These are phyloP conservation scores for Rhineura floridana DNA, from an alignment of 2,113 vertebrate species.

Conservation along the genomic window DNA sequence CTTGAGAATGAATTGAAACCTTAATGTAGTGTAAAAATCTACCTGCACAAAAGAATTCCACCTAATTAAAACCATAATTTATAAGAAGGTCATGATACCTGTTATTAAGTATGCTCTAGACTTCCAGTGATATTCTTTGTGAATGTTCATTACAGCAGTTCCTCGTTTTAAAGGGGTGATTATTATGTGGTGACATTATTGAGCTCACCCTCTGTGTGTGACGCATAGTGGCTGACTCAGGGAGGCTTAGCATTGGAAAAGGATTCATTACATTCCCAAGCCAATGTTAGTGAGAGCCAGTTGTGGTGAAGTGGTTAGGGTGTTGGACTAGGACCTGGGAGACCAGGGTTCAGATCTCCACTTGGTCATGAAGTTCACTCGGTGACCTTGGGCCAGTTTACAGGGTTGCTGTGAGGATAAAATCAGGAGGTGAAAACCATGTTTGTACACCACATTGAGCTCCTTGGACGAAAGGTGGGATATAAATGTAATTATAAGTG, in stretches of 20 bases:
- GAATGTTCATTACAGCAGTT: constrained; percentile 72
- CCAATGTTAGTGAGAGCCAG: too few species aligned
- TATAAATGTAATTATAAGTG: too few species aligned
- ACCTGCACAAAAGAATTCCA: constrained; percentile 35
- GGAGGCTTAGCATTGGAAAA: constrained; percentile 64
- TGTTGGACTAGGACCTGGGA: too few species aligned
- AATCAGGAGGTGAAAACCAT: too few species aligned
- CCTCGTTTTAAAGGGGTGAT: constrained; percentile 66
- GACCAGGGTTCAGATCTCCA: too few species aligned
- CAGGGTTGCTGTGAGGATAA: too few species aligned
- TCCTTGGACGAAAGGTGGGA: too few species aligned
- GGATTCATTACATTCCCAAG: constrained; percentile 60
- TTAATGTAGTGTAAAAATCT: constrained; percentile 22
- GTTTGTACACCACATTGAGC: too few species aligned
- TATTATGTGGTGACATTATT: constrained; percentile 67
- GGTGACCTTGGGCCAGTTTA: too few species aligned
- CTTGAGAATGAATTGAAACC: constrained; percentile 19
- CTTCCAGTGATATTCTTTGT: constrained; percentile 66
- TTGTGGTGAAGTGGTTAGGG: too few species aligned
- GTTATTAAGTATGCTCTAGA: constrained; percentile 62
- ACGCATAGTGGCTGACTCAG: constrained; percentile 58
- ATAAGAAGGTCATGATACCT: constrained; percentile 67
- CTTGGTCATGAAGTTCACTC: too few species aligned
- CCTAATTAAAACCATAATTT: constrained; percentile 64
- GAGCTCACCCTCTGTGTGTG: constrained; percentile 54